Percentiles rank a stretch among this genome's conserved stretches.
Conservation (phyloP, 2,888 invertebrate genomes). For the Drosophila setosimentum region DNA sequence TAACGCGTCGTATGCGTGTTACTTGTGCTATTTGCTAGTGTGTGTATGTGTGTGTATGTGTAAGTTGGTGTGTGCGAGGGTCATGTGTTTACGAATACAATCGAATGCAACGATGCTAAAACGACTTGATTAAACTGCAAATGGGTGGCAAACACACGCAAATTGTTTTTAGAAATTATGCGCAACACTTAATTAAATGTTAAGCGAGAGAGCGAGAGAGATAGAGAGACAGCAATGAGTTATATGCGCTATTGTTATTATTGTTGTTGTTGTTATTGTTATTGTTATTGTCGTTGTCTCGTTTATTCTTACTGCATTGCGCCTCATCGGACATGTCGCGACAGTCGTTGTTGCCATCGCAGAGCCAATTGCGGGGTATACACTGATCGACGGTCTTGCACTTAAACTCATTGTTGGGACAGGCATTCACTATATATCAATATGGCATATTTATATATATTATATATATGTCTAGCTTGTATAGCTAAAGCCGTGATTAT, state of each 20-base stretch:
- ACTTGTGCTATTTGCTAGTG: neutral
- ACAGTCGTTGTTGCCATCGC: slow-evolving; percentile 90
- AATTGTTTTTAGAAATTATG: slow-evolving; percentile 68
- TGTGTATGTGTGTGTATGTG: neutral
- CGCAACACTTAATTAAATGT: slow-evolving; percentile 67
- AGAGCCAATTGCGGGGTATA: slow-evolving; percentile 90
- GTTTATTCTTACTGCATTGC: slow-evolving; percentile 87
- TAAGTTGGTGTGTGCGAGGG: slow-evolving; percentile 13
- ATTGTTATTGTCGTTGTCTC: slow-evolving; percentile 17
- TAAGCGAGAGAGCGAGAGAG: slow-evolving; percentile 22
- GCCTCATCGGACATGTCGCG: slow-evolving; percentile 89
- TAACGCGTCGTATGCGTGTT: slow-evolving; percentile 64
- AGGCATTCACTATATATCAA: slow-evolving; percentile 76
- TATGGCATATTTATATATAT: slow-evolving; percentile 11
- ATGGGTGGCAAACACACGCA: slow-evolving; percentile 32
- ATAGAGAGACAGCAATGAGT: slow-evolving; percentile 12
- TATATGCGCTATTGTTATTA: slow-evolving; percentile 4
- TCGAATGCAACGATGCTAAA: slow-evolving; percentile 55
- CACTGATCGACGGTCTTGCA: slow-evolving; percentile 89
- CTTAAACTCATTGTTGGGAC: slow-evolving; percentile 88
- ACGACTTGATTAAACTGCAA: slow-evolving; percentile 70
- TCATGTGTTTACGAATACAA: slow-evolving; percentile 45
- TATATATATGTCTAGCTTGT: neutral
- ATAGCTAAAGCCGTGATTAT: neutral
- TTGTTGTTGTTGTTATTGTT: neutral